Evolutionary conservation across 2,888 invertebrate species (phyloP), one percentile per base, ranked within the genome.

Genomic region (Crematogaster levior): DNA sequence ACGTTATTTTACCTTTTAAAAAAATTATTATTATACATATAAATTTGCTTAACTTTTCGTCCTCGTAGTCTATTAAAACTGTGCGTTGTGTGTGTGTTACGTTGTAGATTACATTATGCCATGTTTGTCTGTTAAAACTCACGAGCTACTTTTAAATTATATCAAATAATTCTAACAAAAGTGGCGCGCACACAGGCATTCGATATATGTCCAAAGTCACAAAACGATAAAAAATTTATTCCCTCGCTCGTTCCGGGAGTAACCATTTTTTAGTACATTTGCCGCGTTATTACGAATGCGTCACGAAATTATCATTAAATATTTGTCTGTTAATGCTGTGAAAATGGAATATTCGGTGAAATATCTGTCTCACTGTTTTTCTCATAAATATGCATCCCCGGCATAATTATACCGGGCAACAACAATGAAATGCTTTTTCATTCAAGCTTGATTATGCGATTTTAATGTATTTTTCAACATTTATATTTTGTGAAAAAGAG

Each of bases 281-380:
- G 24, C 30, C 21, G 43, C 21, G 43, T 79, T 79, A 68, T 79
- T 70, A 70, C 51, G 77, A 79, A 68, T 70, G 68, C 46, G 56
- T 46, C 43, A 21, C 24, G 21, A 58, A 68, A 79, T 79, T 79
- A 70, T 79, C 46, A 70, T 30, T 40, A 70, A 56, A 70, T 56
- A 70, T 68, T 68, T 70, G 77, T 79, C 18, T 43, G 43, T 68
- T 70, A 68, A 79, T 79, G 43, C 56, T 68, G 30, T 18, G 34
- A 70, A 79, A 79, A 58, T 79, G 58, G 70, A 70, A 79, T 79
- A 79, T 79, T 79, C 70, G 68, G 70, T 34, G 70, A 58, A 79
- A 79, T 79, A 79, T 79, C 70, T 58, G 56, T 70, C 34, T 70
- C 77, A 24, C 34, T 58, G 77, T 79, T 79, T 70, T 56, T 79